phyloP scores from a whole-genome alignment of 2,888 invertebrate species.

The Cataglyphis altisquamis region DNA sequence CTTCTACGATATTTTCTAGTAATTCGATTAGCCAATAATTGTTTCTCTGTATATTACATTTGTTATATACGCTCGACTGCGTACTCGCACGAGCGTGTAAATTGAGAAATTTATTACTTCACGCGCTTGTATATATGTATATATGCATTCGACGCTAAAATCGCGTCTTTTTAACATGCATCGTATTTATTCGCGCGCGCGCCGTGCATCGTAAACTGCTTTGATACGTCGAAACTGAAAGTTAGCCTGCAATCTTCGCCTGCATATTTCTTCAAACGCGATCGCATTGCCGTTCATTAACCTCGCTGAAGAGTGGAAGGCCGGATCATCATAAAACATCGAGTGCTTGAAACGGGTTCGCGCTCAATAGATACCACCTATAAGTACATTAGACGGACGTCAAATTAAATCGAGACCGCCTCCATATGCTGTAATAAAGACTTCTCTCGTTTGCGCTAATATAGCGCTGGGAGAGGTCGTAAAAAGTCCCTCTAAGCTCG shows the following conservation, averaged over 20 bases:
- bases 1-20: background rate
- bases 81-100: background rate
- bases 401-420: constrained; percentile 20
- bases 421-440: constrained; percentile 29
- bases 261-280: constrained; percentile 19
- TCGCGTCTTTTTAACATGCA: background rate
- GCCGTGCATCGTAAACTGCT: background rate
- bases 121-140: background rate
- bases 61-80: background rate
- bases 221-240: constrained; percentile 28
- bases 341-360: constrained; percentile 26
- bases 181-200: constrained; percentile 2
- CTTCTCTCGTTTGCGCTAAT: constrained; percentile 34
- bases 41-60: too few species aligned
- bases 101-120: constrained; percentile 9
- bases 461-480: background rate
- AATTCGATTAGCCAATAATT: background rate
- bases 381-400: constrained; percentile 7
- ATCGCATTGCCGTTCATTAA: constrained; percentile 32
- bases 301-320: background rate
- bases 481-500: background rate
- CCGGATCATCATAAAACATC: constrained; percentile 28
- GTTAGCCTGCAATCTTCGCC: constrained; percentile 11
- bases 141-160: background rate
- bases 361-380: background rate